phyloP scores from a whole-genome alignment of 2,888 invertebrate genomes.

The Pyralis farinalis region DNA sequence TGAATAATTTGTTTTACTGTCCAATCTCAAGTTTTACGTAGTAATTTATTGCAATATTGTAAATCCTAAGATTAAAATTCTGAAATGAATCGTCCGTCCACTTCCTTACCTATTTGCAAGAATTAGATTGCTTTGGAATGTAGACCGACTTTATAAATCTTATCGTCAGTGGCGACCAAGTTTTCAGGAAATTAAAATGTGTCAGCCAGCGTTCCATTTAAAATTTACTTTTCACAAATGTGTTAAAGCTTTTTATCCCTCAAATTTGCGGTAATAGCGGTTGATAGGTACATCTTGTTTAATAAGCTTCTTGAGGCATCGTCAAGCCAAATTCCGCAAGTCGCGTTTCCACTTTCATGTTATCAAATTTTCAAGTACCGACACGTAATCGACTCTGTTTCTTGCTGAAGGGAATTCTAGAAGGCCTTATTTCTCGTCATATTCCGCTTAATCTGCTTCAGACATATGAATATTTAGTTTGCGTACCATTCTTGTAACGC shows the following conservation, averaged over 20 bases:
- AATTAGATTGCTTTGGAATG: constrained; percentile 16
- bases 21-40: too few species aligned
- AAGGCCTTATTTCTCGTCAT: neutral
- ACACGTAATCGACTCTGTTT: neutral
- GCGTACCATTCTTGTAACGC: too few species aligned
- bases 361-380: constrained; percentile 4
- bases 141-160: constrained; percentile 19
- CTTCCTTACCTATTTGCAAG: constrained; percentile 16
- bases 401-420: neutral
- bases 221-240: constrained; percentile 1
- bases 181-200: constrained; percentile 31
- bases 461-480: too few species aligned
- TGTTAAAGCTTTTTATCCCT: neutral
- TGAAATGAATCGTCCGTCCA: neutral
- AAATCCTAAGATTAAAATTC: neutral
- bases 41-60: too few species aligned
- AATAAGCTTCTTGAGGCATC: neutral
- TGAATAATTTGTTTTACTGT: too few species aligned
- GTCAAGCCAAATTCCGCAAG: neutral
- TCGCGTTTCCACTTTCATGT: neutral
- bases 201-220: constrained; percentile 17
- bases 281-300: neutral
- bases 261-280: neutral
- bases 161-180: constrained; percentile 20
- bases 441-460: neutral